These are phyloP conservation scores for Molorchus minor DNA, from an alignment of 2,888 invertebrate genomes.

Conservation along the genomic window DNA sequence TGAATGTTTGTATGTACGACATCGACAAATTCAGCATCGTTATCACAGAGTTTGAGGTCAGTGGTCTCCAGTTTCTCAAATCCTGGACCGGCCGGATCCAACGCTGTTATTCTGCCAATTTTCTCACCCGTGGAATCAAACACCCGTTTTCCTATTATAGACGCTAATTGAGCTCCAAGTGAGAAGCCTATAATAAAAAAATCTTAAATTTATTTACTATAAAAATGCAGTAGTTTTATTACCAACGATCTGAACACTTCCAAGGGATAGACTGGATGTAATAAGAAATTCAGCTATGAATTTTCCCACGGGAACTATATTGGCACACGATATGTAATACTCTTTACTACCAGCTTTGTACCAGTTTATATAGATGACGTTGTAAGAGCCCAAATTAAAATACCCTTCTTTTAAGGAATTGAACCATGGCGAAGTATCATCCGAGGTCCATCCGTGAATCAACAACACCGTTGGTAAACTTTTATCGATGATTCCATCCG, in stretches of 20 bases:
- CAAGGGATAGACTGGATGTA: conserved; percentile 51
- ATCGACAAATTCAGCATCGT: conserved; percentile 79
- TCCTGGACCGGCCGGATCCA: conserved; percentile 63
- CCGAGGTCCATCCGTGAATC: conserved; percentile 65
- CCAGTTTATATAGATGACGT: conserved; percentile 64
- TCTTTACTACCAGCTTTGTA: conserved; percentile 46
- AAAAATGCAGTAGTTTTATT: conserved; percentile 46
- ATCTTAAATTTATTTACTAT: neutral
- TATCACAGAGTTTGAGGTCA: conserved; percentile 70
- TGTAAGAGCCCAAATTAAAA: conserved; percentile 58
- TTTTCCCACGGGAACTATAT: conserved; percentile 61
- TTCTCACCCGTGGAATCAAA: conserved; percentile 48
- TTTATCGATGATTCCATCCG: conserved; percentile 29
- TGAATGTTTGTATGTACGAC: conserved; percentile 78
- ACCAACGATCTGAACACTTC: conserved; percentile 62
- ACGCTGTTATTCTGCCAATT: conserved; percentile 62
- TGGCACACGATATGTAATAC: conserved; percentile 59
- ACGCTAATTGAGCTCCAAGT: conserved; percentile 53
- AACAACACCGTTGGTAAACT: conserved; percentile 60
- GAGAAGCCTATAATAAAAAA: conserved; percentile 49
- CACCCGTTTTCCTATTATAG: conserved; percentile 47
- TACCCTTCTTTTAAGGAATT: conserved; percentile 59
- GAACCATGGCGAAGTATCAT: conserved; percentile 55
- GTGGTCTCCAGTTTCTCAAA: conserved; percentile 38
- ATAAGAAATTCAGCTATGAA: conserved; percentile 60